A percentile compares a stretch with the other conserved stretches of the same genome.
phyloP scores from a whole-genome alignment of 1,140 invertebrate species.

The Trachelipus rathkii region DNA sequence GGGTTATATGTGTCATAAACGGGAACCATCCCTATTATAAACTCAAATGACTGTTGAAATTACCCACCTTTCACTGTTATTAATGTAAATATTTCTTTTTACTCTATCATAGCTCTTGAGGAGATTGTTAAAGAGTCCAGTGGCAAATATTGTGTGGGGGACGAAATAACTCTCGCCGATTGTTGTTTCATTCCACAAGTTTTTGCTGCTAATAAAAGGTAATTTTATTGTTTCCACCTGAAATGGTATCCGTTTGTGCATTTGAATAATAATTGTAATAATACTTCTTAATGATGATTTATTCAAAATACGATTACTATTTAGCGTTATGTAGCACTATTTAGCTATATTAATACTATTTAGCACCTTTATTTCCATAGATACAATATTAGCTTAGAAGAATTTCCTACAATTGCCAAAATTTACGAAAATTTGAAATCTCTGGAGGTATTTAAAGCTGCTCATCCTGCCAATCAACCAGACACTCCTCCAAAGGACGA shows the following conservation, averaged over 20 bases:
- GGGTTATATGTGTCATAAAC: too few species aligned
- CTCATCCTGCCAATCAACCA: slow-evolving; percentile 81
- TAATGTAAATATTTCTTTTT: too few species aligned
- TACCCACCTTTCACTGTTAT: too few species aligned
- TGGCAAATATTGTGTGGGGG: slow-evolving; percentile 91
- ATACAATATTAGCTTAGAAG: slow-evolving; percentile 83
- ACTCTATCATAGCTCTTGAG: slow-evolving; percentile 67
- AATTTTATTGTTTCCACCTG: too few species aligned
- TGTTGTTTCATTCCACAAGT: slow-evolving; percentile 92
- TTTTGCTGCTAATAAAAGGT: slow-evolving; percentile 63
- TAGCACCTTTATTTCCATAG: slow-evolving; percentile 52
- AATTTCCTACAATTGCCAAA: slow-evolving; percentile 80
- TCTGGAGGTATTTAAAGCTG: slow-evolving; percentile 80
- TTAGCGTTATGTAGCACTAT: too few species aligned
- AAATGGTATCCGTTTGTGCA: too few species aligned
- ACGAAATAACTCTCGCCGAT: slow-evolving; percentile 89
- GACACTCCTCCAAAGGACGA: slow-evolving; percentile 69
- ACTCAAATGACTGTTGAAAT: too few species aligned
- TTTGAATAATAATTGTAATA: too few species aligned
- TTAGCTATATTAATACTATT: too few species aligned
- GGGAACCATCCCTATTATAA: too few species aligned
- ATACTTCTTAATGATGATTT: too few species aligned
- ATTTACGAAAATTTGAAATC: slow-evolving; percentile 66
- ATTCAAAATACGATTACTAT: too few species aligned
- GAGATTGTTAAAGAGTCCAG: slow-evolving; percentile 73